phyloP scores from a whole-genome alignment of 2,113 vertebrate genomes.

The Danionella cerebrum region DNA sequence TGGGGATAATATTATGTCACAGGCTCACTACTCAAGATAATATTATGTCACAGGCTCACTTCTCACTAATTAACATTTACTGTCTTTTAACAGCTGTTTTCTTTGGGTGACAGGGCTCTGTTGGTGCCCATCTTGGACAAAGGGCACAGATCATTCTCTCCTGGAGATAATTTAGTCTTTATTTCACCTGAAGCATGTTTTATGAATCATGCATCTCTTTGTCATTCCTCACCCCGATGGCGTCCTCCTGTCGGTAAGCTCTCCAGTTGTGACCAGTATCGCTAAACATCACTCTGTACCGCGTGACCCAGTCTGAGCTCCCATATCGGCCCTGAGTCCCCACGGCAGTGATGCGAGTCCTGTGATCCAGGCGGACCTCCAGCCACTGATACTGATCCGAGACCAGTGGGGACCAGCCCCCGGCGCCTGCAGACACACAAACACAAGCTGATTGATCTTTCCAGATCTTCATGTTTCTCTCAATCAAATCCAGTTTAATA shows the following conservation, averaged over 20 bases:
- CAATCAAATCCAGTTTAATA: too few relatives aligned
- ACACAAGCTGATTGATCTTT: neutral
- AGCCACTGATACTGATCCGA: slow-evolving; percentile 74
- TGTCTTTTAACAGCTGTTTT: too few relatives aligned
- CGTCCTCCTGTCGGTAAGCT: slow-evolving; percentile 71
- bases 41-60: too few relatives aligned
- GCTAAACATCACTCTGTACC: slow-evolving; percentile 76
- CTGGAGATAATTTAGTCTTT: too few relatives aligned
- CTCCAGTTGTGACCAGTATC: slow-evolving; percentile 81
- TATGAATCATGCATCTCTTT: neutral
- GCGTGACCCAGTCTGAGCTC: slow-evolving; percentile 81
- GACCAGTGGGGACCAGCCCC: slow-evolving; percentile 74
- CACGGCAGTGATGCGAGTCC: slow-evolving; percentile 70
- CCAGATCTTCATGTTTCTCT: too few relatives aligned
- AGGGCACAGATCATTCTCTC: too few relatives aligned
- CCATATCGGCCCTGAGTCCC: slow-evolving; percentile 77
- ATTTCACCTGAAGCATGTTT: too few relatives aligned
- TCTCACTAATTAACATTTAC: too few relatives aligned
- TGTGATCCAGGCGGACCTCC: slow-evolving; percentile 74
- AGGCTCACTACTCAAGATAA: too few relatives aligned
- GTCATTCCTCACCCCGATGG: slow-evolving; percentile 37
- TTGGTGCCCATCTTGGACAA: too few relatives aligned
- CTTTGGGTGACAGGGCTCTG: too few relatives aligned
- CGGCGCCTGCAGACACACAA: slow-evolving; percentile 53
- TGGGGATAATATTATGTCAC: too few relatives aligned